Evolutionary conservation across 2,888 invertebrate species (phyloP), one percentile per base, ranked within the genome.

Genomic region (Ephialtes manifestator): DNA sequence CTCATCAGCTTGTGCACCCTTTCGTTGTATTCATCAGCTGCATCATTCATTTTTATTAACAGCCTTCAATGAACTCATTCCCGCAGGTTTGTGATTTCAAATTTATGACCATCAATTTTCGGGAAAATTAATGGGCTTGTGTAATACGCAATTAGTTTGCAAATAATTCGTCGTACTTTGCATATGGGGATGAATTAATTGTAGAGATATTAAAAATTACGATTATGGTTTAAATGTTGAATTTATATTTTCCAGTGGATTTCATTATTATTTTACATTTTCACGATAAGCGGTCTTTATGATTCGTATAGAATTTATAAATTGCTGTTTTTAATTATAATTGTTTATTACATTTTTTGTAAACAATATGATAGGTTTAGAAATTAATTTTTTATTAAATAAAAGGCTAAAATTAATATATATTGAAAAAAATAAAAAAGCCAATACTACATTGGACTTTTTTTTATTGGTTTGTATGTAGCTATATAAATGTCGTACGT

Each of bases 261-360:
- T 46, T 15, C 46, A 1, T 10, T 46, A 13, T 10, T 46, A 46
- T 3, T 46, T 0, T 10, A 46, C 35, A 35, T 2, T 4, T 35
- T 4, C 4, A 35, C 0, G 35, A 35, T 4, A 8, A 35, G 35
- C 4, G 35, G 35, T 4, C 35, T 35, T 35, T 35, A 35, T 4
- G 24, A 24, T 1, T 24, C 24, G 24, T 24, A 24, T 24, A 24
- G 2, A 1, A 24, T 48, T 48, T 48, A 51, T 5, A 18, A 51
- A 55, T 11, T 28, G 13, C 28, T 58, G 13, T 58, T 11, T 15
- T 55, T 11, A 28, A 20, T 86, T 86, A 83, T 81, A 70, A 82
- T 82, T 65, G 55, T 70, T 43, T 11, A 63, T 28, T 28, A 67
- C n/a, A 46, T 28, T 46, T 24, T 67, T 65, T 76, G 70, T 13